phyloP scores from a whole-genome alignment of 2,888 invertebrate genomes.

The Apamea epomidion region DNA sequence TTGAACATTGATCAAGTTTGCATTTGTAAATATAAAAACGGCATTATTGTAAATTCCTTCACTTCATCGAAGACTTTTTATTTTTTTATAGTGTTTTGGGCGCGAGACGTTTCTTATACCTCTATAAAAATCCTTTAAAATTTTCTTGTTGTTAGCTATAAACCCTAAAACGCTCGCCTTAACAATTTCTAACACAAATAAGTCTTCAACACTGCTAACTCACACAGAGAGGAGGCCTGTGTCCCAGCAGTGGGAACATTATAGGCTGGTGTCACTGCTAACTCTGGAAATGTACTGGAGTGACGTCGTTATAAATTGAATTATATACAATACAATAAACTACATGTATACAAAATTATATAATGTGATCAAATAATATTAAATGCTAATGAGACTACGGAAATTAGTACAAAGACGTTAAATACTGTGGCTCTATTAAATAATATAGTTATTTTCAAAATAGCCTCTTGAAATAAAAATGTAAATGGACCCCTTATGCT shows the following conservation, averaged over 20 bases:
- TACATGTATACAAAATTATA: conserved; percentile 55
- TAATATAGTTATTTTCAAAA: conserved; percentile 55
- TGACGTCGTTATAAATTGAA: conserved; percentile 47
- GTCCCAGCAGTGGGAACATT: too few species aligned
- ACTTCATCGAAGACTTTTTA: conserved; percentile 22
- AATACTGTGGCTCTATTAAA: conserved; percentile 62
- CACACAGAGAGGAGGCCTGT: too few species aligned
- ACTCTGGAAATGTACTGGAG: conserved; percentile 65
- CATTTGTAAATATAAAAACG: conserved; percentile 29
- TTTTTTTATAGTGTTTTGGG: conserved; percentile 16
- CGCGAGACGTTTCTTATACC: not conserved
- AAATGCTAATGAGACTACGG: conserved; percentile 56
- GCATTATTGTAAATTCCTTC: conserved; percentile 15
- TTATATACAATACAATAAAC: conserved; percentile 53
- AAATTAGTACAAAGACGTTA: conserved; percentile 47
- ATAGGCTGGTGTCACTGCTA: not conserved
- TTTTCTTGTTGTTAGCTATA: conserved; percentile 19
- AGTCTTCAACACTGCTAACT: conserved; percentile 54
- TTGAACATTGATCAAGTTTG: conserved; percentile 47
- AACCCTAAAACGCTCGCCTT: conserved; percentile 41
- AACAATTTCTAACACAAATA: conserved; percentile 43
- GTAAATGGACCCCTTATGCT: conserved; percentile 47
- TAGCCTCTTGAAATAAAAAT: conserved; percentile 69
- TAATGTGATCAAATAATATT: conserved; percentile 54
- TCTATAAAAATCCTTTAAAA: conserved; percentile 15